Conservation (phyloP, 2,888 invertebrate species). For the Seladonia tumulorum region DNA sequence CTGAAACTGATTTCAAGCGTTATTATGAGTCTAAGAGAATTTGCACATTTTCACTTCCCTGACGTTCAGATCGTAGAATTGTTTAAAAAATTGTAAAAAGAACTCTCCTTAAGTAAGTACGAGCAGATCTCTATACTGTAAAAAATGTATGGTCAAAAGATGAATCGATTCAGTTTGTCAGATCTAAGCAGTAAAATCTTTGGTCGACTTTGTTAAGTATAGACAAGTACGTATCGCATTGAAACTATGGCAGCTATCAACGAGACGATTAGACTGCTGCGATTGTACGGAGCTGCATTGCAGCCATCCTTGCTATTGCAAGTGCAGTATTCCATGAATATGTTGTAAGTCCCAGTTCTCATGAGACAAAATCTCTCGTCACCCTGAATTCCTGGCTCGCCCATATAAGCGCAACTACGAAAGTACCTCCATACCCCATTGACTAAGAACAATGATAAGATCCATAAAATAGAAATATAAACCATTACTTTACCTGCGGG, state of each 20-base stretch:
- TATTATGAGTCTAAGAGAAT: constrained; percentile 5
- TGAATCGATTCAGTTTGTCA: constrained; percentile 36
- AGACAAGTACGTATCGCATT: constrained; percentile 57
- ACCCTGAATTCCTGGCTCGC: constrained; percentile 94
- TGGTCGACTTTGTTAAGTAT: constrained; percentile 51
- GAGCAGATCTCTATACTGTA: constrained; percentile 46
- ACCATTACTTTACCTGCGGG: background rate
- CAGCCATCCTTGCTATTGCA: constrained; percentile 97
- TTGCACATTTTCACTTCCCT: constrained; percentile 31
- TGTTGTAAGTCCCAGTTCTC: constrained; percentile 96
- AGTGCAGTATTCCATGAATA: constrained; percentile 97
- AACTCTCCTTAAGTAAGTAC: constrained; percentile 62
- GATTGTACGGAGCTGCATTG: constrained; percentile 86
- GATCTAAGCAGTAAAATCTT: constrained; percentile 53
- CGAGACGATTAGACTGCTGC: constrained; percentile 63
- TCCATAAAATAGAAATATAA: constrained; percentile 9
- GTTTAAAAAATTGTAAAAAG: constrained; percentile 22
- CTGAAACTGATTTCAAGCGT: constrained; percentile 22
- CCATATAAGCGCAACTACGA: constrained; percentile 94
- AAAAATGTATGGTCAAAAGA: constrained; percentile 37
- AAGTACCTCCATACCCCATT: constrained; percentile 95
- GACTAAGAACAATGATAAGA: constrained; percentile 85
- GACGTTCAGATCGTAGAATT: constrained; percentile 46
- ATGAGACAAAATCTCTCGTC: constrained; percentile 96
- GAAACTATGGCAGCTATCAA: constrained; percentile 57